A percentile compares a stretch with the other conserved stretches of the same genome.
These are phyloP conservation scores for Percopsis transmontana DNA, from an alignment of 2,113 vertebrate genomes.

Conservation along the genomic window DNA sequence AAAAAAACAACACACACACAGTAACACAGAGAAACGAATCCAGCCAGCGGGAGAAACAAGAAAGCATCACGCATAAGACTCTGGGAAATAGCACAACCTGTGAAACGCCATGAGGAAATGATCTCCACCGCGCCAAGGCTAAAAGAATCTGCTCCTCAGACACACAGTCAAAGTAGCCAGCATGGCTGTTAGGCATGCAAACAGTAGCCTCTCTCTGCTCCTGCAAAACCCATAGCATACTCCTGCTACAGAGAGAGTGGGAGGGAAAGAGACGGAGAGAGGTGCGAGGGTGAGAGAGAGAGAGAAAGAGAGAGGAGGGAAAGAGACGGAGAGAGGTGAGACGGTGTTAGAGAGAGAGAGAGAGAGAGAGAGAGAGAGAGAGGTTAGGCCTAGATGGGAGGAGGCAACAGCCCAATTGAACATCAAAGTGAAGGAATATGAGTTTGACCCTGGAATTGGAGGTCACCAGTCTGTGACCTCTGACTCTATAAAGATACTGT, in stretches of 20 bases:
- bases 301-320: conserved; percentile 28
- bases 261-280: conserved; percentile 3
- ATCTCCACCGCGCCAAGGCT: conserved; percentile 18
- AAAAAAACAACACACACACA: not conserved
- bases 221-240: not conserved
- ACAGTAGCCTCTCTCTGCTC: conserved; percentile 15
- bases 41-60: not conserved
- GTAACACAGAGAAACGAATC: not conserved
- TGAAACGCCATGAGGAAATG: conserved; percentile 17
- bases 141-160: conserved; percentile 28
- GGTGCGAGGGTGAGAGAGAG: no score
- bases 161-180: conserved; percentile 22
- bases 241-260: conserved; percentile 41
- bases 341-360: conserved; percentile 15
- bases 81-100: conserved; percentile 10
- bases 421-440: conserved; percentile 62
- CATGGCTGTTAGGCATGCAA: conserved; percentile 6
- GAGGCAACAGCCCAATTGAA: conserved; percentile 17
- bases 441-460: conserved; percentile 56
- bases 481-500: conserved; percentile 67
- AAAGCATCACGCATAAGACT: conserved; percentile 16
- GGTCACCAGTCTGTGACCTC: conserved; percentile 42
- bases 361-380: conserved; percentile 22
- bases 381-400: conserved; percentile 27
- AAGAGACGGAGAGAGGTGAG: not conserved